These are phyloP conservation scores for Stenchaetothrips biformis DNA, from an alignment of 2,888 invertebrate genomes.

Conservation along the genomic window DNA sequence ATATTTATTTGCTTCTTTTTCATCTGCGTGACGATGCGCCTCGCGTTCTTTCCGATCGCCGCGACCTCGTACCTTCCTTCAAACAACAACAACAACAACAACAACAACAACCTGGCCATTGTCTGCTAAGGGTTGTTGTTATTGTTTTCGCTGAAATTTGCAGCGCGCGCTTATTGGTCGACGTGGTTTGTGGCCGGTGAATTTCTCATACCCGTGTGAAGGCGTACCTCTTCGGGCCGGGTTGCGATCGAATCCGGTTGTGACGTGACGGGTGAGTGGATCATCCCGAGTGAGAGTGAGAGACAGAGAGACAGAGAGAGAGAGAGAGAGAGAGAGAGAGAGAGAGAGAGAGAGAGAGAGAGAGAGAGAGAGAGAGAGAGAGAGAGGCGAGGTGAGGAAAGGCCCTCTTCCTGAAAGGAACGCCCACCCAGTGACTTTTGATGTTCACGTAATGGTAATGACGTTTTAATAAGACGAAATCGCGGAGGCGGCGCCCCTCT, in stretches of 20 bases:
- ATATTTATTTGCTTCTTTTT: conserved; percentile 31
- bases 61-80: conserved; percentile 7
- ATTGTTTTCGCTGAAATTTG: no score
- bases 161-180: background rate
- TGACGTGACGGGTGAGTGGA: conserved; percentile 6
- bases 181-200: background rate
- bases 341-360: background rate
- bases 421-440: conserved; percentile 18
- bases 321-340: conserved; percentile 7
- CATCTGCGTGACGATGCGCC: conserved; percentile 30
- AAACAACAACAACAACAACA: conserved; percentile 14
- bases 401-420: conserved; percentile 34
- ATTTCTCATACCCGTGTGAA: background rate
- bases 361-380: conserved; percentile 19
- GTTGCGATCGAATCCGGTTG: background rate
- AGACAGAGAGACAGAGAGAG: conserved; percentile 1
- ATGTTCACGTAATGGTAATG: conserved; percentile 19
- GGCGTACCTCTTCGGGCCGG: background rate
- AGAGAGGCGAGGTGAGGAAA: background rate
- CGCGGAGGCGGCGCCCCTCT: background rate
- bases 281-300: conserved; percentile 29
- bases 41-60: conserved; percentile 23
- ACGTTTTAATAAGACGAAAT: conserved; percentile 19
- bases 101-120: background rate
- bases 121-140: background rate